Percentiles rank a stretch among this genome's conserved stretches.
These are phyloP conservation scores for Papilio machaon DNA, from an alignment of 1,140 invertebrate species.

Conservation along the genomic window DNA sequence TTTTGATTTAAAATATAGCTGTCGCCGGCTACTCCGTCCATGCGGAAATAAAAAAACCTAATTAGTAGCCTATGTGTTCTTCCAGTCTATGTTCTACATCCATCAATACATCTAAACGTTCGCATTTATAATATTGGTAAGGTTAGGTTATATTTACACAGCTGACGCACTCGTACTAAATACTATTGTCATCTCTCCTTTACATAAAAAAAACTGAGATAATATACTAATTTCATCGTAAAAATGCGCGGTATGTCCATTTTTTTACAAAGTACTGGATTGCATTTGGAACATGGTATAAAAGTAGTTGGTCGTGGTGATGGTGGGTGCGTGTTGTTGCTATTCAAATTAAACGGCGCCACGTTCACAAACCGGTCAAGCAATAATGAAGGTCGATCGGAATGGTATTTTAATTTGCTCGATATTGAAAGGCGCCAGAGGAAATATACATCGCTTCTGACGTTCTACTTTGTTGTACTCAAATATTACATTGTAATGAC, in stretches of 20 bases:
- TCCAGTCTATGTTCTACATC: too few species aligned
- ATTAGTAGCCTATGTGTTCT: too few species aligned
- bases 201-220: not conserved
- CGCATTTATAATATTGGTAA: too few species aligned
- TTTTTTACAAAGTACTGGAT: not conserved
- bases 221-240: not conserved
- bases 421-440: constrained; percentile 17
- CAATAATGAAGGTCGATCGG: constrained; percentile 17
- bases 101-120: too few species aligned
- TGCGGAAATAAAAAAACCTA: too few species aligned
- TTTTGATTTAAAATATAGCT: not conserved
- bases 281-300: not conserved
- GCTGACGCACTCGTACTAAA: not conserved
- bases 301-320: not conserved
- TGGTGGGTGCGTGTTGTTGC: not conserved
- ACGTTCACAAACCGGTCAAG: constrained; percentile 22
- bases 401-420: constrained; percentile 27
- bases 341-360: constrained; percentile 18
- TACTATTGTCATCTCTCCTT: not conserved
- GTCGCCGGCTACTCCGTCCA: too few species aligned
- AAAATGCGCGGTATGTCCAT: not conserved
- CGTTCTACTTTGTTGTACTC: not conserved
- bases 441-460: not conserved
- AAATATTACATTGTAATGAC: not conserved
- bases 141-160: too few species aligned